Percentiles rank a stretch among this genome's conserved stretches.
phyloP scores from a whole-genome alignment of 2,797 vertebrate genomes.

The Benthosema pterotum region DNA sequence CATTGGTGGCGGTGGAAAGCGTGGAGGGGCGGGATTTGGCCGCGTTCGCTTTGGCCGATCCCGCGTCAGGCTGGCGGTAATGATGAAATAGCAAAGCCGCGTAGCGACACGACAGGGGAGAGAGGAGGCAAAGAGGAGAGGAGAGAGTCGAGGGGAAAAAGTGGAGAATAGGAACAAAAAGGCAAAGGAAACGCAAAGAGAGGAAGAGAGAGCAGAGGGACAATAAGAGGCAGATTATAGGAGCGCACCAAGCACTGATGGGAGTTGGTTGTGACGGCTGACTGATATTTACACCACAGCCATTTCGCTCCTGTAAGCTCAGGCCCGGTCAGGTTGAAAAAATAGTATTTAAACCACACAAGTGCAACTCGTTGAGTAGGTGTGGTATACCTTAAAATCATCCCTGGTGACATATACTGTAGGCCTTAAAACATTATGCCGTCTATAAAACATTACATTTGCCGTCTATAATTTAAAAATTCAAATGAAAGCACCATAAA shows the following conservation, averaged over 20 bases:
- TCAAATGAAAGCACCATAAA: too few relatives aligned
- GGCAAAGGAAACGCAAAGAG: neutral
- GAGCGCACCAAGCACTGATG: neutral
- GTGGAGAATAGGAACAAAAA: neutral
- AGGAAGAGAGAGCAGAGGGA: neutral
- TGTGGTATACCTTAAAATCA: too few relatives aligned
- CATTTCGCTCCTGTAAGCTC: too few relatives aligned
- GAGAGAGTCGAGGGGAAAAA: neutral
- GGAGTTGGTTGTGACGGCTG: too few relatives aligned
- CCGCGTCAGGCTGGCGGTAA: conserved; percentile 81
- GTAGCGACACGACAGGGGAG: conserved; percentile 24
- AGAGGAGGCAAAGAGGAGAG: neutral
- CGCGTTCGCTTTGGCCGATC: conserved; percentile 84
- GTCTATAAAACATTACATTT: too few relatives aligned
- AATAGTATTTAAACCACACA: too few relatives aligned
- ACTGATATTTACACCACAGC: too few relatives aligned
- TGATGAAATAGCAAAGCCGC: conserved; percentile 49
- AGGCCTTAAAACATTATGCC: too few relatives aligned
- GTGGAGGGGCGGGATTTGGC: conserved; percentile 81
- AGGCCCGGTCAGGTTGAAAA: too few relatives aligned
- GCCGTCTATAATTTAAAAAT: too few relatives aligned
- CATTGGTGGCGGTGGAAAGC: conserved; percentile 78
- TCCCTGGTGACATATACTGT: too few relatives aligned
- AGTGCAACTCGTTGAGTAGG: too few relatives aligned
- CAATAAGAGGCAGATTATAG: neutral